These are phyloP conservation scores for Hofmannophila pseudospretella DNA, from an alignment of 2,888 invertebrate species.

Conservation along the genomic window DNA sequence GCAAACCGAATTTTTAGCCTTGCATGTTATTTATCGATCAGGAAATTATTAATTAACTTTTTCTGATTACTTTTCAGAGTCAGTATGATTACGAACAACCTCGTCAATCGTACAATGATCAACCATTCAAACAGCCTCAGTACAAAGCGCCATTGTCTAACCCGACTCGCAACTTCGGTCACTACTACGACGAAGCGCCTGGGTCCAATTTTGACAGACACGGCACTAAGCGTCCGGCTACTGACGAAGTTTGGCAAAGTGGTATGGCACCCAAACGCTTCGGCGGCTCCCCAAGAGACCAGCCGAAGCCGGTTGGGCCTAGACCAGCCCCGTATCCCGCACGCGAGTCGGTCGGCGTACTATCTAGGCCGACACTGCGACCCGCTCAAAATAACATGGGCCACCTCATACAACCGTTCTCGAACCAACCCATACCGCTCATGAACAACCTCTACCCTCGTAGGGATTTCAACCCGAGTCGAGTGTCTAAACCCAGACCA, in stretches of 20 bases:
- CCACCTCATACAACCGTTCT: not conserved
- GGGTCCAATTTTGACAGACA: slow-evolving; percentile 13
- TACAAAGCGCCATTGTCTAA: slow-evolving; percentile 12
- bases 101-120: slow-evolving; percentile 26
- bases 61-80: slow-evolving; percentile 41
- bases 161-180: slow-evolving; percentile 24
- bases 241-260: slow-evolving; percentile 29
- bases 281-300: slow-evolving; percentile 18
- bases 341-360: too few relatives aligned
- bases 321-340: too few relatives aligned
- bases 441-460: slow-evolving; percentile 16
- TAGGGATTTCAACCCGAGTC: slow-evolving; percentile 10
- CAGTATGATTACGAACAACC: slow-evolving; percentile 30
- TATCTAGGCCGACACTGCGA: too few relatives aligned
- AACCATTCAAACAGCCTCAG: slow-evolving; percentile 11
- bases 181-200: slow-evolving; percentile 32
- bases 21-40: not conserved
- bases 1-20: too few relatives aligned
- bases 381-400: too few relatives aligned
- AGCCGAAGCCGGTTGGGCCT: too few relatives aligned
- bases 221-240: slow-evolving; percentile 35
- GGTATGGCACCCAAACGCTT: slow-evolving; percentile 32
- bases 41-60: not conserved
- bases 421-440: not conserved
- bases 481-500: slow-evolving; percentile 33